Evolutionary conservation across 1,140 invertebrate species (phyloP).

Genomic region (Camponotus pennsylvanicus): DNA sequence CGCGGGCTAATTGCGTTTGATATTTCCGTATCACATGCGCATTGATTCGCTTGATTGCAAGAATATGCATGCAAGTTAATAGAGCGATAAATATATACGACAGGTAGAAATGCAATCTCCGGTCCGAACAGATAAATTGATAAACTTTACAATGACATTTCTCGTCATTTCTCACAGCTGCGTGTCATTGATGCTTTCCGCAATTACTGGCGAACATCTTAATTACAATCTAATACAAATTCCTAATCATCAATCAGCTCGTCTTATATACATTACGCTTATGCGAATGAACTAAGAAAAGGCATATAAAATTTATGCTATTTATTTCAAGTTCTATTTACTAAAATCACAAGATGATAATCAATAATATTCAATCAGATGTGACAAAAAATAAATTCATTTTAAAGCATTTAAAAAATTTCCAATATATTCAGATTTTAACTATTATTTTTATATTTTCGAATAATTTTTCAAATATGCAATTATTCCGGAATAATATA

Average conservation of each 20-base stretch:
- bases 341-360: neutral
- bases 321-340: neutral
- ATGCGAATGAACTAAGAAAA: conserved; percentile 1
- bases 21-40: conserved; percentile 29
- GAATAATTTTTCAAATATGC: conserved; percentile 1
- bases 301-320: neutral
- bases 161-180: conserved; percentile 11
- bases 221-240: conserved; percentile 41
- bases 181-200: conserved; percentile 46
- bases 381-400: neutral
- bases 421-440: neutral
- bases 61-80: conserved; percentile 33
- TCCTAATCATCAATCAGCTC: conserved; percentile 15
- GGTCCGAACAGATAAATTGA: conserved; percentile 40
- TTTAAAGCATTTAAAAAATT: neutral
- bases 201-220: conserved; percentile 3
- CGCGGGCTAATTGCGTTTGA: neutral
- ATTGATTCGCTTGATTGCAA: conserved; percentile 17
- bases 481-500: too few relatives aligned
- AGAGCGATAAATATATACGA: conserved; percentile 61
- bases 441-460: neutral
- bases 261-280: neutral
- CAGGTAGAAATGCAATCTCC: conserved; percentile 46
- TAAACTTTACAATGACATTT: conserved; percentile 46
- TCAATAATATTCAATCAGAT: neutral